These are phyloP conservation scores for Cyrtodaria siliqua DNA, from an alignment of 2,888 invertebrate genomes.

Conservation along the genomic window DNA sequence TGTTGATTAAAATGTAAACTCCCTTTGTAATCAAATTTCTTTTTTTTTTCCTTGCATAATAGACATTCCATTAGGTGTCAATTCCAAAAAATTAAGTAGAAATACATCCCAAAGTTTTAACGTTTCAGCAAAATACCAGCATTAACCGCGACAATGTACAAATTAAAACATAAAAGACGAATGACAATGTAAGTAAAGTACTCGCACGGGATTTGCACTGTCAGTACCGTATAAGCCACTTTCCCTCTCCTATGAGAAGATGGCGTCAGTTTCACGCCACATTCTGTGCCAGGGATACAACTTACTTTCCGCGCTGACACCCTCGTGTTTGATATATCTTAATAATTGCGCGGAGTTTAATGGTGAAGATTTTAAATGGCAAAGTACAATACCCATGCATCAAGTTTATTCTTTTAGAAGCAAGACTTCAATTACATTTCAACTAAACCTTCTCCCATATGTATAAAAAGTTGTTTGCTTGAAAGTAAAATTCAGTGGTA, in stretches of 20 bases:
- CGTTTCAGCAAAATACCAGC: conserved; percentile 12
- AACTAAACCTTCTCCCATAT: conserved; percentile 4
- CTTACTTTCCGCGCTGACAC: conserved; percentile 4
- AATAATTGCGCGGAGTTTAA: conserved; percentile 5
- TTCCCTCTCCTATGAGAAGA: conserved; percentile 26
- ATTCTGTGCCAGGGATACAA: not conserved
- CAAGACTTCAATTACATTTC: not conserved
- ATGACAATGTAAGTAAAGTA: conserved; percentile 48
- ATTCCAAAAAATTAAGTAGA: conserved; percentile 20
- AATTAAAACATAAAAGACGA: conserved; percentile 48
- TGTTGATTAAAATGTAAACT: conserved; percentile 62
- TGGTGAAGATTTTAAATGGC: not conserved
- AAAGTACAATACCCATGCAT: not conserved
- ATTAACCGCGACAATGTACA: conserved; percentile 36
- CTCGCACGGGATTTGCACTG: conserved; percentile 22
- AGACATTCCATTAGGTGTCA: conserved; percentile 46
- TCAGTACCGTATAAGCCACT: not conserved
- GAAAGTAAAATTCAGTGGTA: not conserved
- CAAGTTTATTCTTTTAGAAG: conserved; percentile 9
- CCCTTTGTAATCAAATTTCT: conserved; percentile 46
- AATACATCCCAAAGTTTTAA: conserved; percentile 20
- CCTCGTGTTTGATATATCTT: conserved; percentile 7
- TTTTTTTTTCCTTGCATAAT: conserved; percentile 27
- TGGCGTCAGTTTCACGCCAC: conserved; percentile 18
- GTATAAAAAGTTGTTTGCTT: not conserved